Evolutionary conservation across 1,140 invertebrate genomes (phyloP).

Genomic region (Rhyacophila brunnea): DNA sequence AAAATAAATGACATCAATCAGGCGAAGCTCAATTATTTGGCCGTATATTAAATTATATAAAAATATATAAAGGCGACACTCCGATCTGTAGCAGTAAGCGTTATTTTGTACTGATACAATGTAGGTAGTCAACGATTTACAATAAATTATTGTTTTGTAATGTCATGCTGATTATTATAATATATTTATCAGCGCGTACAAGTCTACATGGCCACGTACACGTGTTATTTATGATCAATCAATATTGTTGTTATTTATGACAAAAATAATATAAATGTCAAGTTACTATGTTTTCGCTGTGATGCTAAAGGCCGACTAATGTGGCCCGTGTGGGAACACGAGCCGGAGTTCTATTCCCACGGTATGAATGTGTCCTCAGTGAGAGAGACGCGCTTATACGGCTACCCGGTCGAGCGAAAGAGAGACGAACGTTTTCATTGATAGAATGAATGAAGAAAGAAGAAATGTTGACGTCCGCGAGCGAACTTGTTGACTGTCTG

Average conservation of each 20-base stretch:
- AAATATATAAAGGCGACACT: no score
- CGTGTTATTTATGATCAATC: background rate
- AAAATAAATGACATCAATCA: no score
- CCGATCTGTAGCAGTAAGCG: no score
- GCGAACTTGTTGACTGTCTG: background rate
- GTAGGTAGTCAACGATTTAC: no score
- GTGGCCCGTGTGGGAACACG: conserved; percentile 37
- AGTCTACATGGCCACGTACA: no score
- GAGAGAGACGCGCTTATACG: background rate
- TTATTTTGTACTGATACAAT: no score
- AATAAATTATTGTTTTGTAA: no score
- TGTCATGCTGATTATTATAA: no score
- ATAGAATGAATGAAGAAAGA: conserved; percentile 23
- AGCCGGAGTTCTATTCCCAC: conserved; percentile 33
- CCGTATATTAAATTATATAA: no score
- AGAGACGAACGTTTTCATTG: conserved; percentile 15
- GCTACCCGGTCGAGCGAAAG: background rate
- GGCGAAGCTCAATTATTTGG: no score
- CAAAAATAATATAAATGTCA: background rate
- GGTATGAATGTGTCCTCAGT: conserved; percentile 24
- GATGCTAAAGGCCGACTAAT: conserved; percentile 21
- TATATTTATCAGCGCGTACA: no score
- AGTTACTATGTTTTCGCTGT: conserved; percentile 3
- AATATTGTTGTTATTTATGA: background rate
- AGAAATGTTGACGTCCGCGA: conserved; percentile 26